Evolutionary conservation across 2,797 vertebrate species (phyloP).

Genomic region (Otolemur crassicaudatus): DNA sequence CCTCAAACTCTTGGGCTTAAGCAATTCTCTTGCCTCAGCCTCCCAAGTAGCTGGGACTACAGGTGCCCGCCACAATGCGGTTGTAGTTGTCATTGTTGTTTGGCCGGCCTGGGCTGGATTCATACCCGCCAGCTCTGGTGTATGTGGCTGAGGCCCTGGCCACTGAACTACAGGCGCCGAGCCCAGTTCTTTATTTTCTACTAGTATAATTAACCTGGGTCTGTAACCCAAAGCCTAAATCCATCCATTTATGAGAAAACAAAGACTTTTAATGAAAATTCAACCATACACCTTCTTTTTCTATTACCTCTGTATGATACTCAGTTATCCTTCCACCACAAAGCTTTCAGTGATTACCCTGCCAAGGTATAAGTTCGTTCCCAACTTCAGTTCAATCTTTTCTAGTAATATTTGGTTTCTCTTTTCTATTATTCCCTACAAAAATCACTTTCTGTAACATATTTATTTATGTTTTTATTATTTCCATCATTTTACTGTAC

Average conservation of each 20-base stretch:
- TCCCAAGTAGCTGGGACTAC: no score
- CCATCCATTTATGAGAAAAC: conserved; percentile 12
- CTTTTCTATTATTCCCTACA: not conserved
- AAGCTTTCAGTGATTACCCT: not conserved
- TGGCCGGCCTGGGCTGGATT: no score
- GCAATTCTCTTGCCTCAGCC: no score
- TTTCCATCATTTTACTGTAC: not conserved
- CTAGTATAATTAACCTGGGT: not conserved
- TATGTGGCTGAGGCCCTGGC: no score
- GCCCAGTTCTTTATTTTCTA: conserved; percentile 17
- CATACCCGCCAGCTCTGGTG: no score
- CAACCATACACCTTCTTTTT: not conserved
- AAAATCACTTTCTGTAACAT: conserved; percentile 23
- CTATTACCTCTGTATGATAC: not conserved
- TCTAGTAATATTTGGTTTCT: conserved; percentile 33
- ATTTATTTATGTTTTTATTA: conserved; percentile 39
- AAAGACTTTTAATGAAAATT: conserved; percentile 28
- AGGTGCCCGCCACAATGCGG: no score
- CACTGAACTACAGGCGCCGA: no score
- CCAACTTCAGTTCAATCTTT: not conserved
- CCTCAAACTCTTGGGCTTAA: no score
- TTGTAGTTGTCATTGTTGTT: no score
- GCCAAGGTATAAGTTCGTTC: not conserved
- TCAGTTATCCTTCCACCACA: not conserved
- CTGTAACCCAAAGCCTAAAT: not conserved